Percentiles rank a stretch among this genome's conserved stretches.
These are phyloP conservation scores for Euplexia lucipara DNA, from an alignment of 2,888 invertebrate species.

Conservation along the genomic window DNA sequence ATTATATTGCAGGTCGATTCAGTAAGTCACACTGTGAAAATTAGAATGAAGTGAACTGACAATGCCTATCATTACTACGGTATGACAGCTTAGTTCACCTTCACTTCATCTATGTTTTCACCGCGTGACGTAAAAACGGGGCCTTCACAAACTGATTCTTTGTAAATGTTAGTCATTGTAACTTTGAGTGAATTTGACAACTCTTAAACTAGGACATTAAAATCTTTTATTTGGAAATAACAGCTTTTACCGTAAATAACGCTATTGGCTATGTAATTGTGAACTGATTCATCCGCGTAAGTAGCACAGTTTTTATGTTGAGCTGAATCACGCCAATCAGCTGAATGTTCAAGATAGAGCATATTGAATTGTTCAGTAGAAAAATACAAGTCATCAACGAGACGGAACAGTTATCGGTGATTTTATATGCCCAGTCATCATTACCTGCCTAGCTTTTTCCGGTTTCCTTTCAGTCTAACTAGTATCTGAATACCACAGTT, in stretches of 20 bases:
- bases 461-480: no score
- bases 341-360: constrained; percentile 7
- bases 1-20: neutral
- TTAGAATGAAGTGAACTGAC: no score
- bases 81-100: no score
- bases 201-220: constrained; percentile 7
- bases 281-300: constrained; percentile 39
- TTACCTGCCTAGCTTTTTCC: no score
- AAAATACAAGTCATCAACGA: neutral
- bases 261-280: constrained; percentile 2
- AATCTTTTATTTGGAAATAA: constrained; percentile 34
- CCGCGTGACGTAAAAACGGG: no score
- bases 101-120: no score
- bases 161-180: neutral
- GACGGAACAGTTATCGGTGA: constrained; percentile 16
- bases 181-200: neutral
- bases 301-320: constrained; percentile 43
- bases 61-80: no score
- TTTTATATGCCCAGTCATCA: no score
- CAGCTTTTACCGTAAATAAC: constrained; percentile 42
- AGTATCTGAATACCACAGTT: no score
- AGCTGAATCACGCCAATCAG: constrained; percentile 8
- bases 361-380: neutral
- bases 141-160: no score
- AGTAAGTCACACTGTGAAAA: no score